Evolutionary conservation across 1,140 invertebrate genomes (phyloP), one percentile per base, ranked within the genome.

Genomic region (Trichogramma pretiosum): DNA sequence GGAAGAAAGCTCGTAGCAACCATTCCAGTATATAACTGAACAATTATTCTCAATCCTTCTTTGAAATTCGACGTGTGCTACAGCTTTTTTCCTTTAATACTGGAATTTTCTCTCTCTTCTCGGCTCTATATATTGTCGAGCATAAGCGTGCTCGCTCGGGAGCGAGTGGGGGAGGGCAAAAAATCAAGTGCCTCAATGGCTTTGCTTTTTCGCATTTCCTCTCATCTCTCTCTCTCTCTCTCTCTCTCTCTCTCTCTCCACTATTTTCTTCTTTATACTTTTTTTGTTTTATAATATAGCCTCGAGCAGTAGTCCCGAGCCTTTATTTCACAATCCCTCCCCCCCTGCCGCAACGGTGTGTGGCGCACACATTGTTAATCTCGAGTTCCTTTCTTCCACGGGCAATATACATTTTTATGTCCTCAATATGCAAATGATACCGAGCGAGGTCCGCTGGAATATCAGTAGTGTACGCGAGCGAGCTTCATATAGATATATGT

Each of bases 321-420:
- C n/a, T n/a, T n/a, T n/a, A n/a, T n/a, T n/a, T n/a, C n/a, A n/a
- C n/a, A n/a, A n/a, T n/a, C n/a, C n/a, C n/a, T n/a, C n/a, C n/a
- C n/a, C n/a, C n/a, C n/a, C n/a, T n/a, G n/a, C n/a, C n/a, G n/a
- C n/a, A n/a, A n/a, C n/a, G n/a, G n/a, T n/a, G n/a, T n/a, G n/a
- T n/a, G n/a, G n/a, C n/a, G n/a, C n/a, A n/a, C n/a, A n/a, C n/a
- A n/a, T 28, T 22, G 45, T 51, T 51, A 51, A 46, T 46, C 49
- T 42, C 49, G 22, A 46, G 49, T 34, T 41, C 38, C 38, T 51
- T 46, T 46, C 49, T 51, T 51, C 26, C 43, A 46, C 46, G 43
- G 43, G 49, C 39, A 44, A 51, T 51, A 51, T 51, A 32, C 49
- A 51, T 51, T 51, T 51, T 51, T 51, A 46, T 46, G 49, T 37